These are phyloP conservation scores for Plebejus anna DNA, from an alignment of 2,888 invertebrate genomes.

Conservation along the genomic window DNA sequence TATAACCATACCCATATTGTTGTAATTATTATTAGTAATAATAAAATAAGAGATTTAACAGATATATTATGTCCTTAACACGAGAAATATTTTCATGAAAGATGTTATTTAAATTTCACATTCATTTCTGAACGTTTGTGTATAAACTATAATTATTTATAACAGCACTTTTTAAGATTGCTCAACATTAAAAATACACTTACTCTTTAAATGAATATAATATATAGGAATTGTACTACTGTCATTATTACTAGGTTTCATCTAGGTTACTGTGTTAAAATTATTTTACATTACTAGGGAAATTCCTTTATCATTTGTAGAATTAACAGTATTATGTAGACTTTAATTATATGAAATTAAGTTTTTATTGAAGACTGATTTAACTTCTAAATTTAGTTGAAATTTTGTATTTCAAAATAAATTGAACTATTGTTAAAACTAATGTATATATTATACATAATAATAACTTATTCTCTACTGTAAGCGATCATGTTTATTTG, in stretches of 20 bases:
- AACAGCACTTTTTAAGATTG: slow-evolving; percentile 25
- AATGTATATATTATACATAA: slow-evolving; percentile 9
- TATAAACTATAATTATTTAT: neutral
- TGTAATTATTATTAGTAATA: neutral
- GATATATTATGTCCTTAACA: neutral
- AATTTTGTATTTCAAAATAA: slow-evolving; percentile 40
- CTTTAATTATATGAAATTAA: slow-evolving; percentile 37
- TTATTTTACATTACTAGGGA: neutral
- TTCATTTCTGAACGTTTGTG: neutral
- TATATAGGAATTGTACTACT: slow-evolving; percentile 46
- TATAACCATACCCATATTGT: neutral
- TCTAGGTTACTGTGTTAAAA: neutral
- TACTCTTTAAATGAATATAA: slow-evolving; percentile 37
- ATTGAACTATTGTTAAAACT: neutral
- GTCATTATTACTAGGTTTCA: neutral
- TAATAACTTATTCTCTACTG: neutral
- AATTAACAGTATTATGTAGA: slow-evolving; percentile 41
- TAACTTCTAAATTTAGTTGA: slow-evolving; percentile 38
- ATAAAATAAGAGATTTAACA: neutral
- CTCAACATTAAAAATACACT: slow-evolving; percentile 26
- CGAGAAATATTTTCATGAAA: slow-evolving; percentile 9
- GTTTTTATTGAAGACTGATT: slow-evolving; percentile 38
- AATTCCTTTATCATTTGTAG: neutral
- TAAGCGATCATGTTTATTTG: neutral
- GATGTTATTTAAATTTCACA: neutral